Evolutionary conservation across 2,888 invertebrate species (phyloP).

Genomic region (Belgica antarctica): DNA sequence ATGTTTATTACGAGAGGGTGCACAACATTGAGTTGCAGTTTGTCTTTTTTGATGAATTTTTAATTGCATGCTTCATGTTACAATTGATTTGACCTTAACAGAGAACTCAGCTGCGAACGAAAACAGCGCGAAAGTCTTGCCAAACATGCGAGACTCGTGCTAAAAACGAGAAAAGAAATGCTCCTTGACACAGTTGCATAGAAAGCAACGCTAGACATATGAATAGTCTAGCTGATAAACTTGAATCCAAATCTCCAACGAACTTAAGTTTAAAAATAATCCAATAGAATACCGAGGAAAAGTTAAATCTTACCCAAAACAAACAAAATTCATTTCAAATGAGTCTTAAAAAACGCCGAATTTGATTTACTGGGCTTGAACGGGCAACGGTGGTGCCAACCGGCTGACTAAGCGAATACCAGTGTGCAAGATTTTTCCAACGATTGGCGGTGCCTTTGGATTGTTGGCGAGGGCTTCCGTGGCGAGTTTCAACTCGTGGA

Average conservation of each 20-base stretch:
- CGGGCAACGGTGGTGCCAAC: constrained; percentile 68
- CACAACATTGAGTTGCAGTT: not conserved
- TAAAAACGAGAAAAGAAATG: too few species aligned
- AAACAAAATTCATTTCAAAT: not conserved
- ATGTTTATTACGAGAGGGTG: not conserved
- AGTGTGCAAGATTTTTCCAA: constrained; percentile 61
- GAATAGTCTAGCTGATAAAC: too few species aligned
- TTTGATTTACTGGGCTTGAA: constrained; percentile 46
- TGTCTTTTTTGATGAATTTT: constrained; percentile 15
- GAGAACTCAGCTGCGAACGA: too few species aligned
- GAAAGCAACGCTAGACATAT: too few species aligned
- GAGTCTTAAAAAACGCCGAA: not conserved
- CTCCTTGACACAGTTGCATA: too few species aligned
- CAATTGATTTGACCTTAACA: too few species aligned
- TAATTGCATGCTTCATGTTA: too few species aligned
- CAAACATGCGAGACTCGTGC: too few species aligned
- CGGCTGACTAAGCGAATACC: constrained; percentile 70
- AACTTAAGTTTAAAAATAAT: not conserved
- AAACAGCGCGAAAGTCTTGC: too few species aligned
- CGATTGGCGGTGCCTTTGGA: constrained; percentile 66
- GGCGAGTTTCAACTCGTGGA: constrained; percentile 76
- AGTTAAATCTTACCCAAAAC: constrained; percentile 2
- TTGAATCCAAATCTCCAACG: too few species aligned
- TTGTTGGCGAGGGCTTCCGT: constrained; percentile 67
- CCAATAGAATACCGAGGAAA: constrained; percentile 11